These are phyloP conservation scores for Sus cebifrons DNA, from an alignment of 2,797 vertebrate species.

Conservation along the genomic window DNA sequence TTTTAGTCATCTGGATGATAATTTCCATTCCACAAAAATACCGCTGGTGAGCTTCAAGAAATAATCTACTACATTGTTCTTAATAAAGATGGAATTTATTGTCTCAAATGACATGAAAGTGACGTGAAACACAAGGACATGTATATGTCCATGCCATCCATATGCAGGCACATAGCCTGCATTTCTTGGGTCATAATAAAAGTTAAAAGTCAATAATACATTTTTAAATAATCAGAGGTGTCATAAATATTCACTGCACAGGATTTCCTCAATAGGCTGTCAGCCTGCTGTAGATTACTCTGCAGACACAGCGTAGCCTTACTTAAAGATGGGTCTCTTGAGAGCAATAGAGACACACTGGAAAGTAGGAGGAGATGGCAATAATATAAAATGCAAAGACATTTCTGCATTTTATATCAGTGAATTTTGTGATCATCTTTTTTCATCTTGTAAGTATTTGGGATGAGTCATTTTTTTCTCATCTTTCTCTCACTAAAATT, in stretches of 20 bases:
- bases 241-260: conserved; percentile 74
- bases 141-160: not conserved
- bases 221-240: conserved; percentile 76
- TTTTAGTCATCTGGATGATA: conserved; percentile 86
- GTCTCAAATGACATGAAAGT: conserved; percentile 60
- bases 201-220: conserved; percentile 80
- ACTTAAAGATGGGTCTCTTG: conserved; percentile 80
- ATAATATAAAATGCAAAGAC: conserved; percentile 85
- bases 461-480: conserved; percentile 54
- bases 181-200: conserved; percentile 69
- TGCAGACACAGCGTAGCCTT: conserved; percentile 68
- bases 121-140: conserved; percentile 53
- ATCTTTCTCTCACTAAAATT: conserved; percentile 1
- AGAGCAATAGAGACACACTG: conserved; percentile 72
- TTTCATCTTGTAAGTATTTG: conserved; percentile 67
- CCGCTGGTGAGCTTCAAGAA: conserved; percentile 69
- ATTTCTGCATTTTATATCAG: conserved; percentile 75
- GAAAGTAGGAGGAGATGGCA: conserved; percentile 72
- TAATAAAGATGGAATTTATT: conserved; percentile 69
- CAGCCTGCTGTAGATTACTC: conserved; percentile 83
- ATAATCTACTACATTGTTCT: conserved; percentile 54
- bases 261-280: conserved; percentile 73
- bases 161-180: not conserved
- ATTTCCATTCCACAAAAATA: conserved; percentile 80
- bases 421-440: conserved; percentile 75